Evolutionary conservation across 2,888 invertebrate species (phyloP), one percentile per base, ranked within the genome.

Genomic region (Nomada fucata): DNA sequence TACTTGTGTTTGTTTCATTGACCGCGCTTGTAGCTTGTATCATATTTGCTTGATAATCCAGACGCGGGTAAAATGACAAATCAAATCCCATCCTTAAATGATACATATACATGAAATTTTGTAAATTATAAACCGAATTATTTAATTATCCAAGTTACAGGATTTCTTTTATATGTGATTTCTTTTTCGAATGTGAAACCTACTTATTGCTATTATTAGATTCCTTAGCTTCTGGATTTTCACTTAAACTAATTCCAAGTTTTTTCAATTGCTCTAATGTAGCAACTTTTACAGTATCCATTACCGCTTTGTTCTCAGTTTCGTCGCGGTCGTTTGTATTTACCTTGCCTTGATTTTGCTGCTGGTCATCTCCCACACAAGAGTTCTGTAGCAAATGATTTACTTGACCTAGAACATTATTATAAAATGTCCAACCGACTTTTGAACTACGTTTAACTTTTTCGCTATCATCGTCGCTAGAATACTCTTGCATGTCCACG

Each of bases 401-500:
- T 0, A 95, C 95, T 91, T 95, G 95, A 1, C 94, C 94, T 95
- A 97, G 95, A 78, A 96, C 95, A 94, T 96, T 96, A 89, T 96
- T 95, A 89, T 96, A 96, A 91, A 96, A 96, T 4, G 96, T 96
- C 95, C 96, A 96, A 83, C 96, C 96, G 87, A 96, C 94, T 92
- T 95, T 95, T 42, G 95, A 95, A 63, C 95, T 94, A 89, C 90
- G 90, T 47, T 93, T 92, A 1, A 94, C 92, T 64, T 95, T 95
- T 85, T 95, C 95, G 70, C 95, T 95, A 11, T 92, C 90, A 9
- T 91, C 91, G 53, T 92, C 93, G 61, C 91, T 93, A 2, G 90
- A 90, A 84, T 93, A 94, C 74, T 95, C 95, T 72, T 94, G 93
- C 94, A 95, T 94, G 79, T 95, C 94, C 52, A 95, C 94, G 74